These are phyloP conservation scores for Phrynosoma platyrhinos DNA, from an alignment of 2,113 vertebrate species.

Conservation along the genomic window DNA sequence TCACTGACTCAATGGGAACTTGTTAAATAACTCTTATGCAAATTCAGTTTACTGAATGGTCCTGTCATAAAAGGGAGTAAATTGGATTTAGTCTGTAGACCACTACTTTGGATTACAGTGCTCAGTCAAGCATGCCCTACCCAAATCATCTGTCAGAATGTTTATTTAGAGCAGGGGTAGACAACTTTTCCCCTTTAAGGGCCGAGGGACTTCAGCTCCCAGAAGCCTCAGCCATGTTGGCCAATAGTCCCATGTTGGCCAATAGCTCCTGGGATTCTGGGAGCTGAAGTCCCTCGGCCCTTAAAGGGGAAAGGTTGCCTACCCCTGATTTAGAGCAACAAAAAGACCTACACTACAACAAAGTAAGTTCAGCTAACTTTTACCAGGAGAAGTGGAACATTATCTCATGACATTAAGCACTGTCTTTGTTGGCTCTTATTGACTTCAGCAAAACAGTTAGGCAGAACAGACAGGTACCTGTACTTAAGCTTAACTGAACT, in stretches of 20 bases:
- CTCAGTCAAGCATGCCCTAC: background rate
- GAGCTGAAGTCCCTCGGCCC: too few relatives aligned
- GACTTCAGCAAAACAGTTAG: background rate
- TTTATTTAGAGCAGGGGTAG: background rate
- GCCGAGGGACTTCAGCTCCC: too few relatives aligned
- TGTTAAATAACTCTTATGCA: too few relatives aligned
- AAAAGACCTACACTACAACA: background rate
- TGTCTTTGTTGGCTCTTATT: background rate
- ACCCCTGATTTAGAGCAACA: background rate
- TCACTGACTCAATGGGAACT: too few relatives aligned
- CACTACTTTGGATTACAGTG: background rate
- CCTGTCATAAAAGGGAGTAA: too few relatives aligned
- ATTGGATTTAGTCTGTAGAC: too few relatives aligned
- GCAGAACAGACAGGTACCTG: background rate
- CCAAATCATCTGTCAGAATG: background rate
- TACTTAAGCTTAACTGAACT: background rate
- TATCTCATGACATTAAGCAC: background rate
- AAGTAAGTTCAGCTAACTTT: background rate
- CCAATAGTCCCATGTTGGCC: too few relatives aligned
- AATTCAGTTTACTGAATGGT: too few relatives aligned
- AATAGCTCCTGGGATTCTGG: too few relatives aligned
- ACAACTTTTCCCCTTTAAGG: too few relatives aligned
- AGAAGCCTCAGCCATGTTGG: too few relatives aligned
- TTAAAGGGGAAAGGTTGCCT: too few relatives aligned
- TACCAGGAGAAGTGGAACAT: background rate